These are phyloP conservation scores for Proteles cristata DNA, from an alignment of 2,113 vertebrate species.

Conservation along the genomic window DNA sequence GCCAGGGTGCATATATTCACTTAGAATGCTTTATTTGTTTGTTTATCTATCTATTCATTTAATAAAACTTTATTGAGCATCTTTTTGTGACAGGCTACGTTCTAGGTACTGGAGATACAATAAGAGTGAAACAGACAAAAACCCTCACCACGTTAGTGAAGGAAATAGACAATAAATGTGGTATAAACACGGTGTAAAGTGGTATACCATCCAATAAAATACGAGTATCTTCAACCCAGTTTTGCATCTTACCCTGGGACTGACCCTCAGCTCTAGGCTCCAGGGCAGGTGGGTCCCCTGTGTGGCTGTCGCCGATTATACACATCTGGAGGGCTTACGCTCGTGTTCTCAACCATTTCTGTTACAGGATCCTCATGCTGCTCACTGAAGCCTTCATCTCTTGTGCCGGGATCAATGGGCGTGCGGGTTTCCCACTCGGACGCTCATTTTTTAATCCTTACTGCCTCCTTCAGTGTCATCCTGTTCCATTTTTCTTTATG, in stretches of 20 bases:
- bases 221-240: not conserved
- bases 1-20: not conserved
- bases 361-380: conserved; percentile 82
- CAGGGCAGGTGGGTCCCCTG: conserved; percentile 72
- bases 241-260: not conserved
- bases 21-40: fast-evolving
- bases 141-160: not conserved
- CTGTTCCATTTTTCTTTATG: conserved; percentile 88
- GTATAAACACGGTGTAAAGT: fast-evolving
- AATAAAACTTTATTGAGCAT: not conserved
- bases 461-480: conserved; percentile 85
- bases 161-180: not conserved
- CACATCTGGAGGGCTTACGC: conserved; percentile 77
- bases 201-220: fast-evolving
- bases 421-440: conserved; percentile 81
- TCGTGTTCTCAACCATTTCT: conserved; percentile 83
- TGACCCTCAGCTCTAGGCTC: conserved; percentile 73
- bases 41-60: not conserved
- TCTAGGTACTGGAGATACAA: no score
- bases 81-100: not conserved
- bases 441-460: conserved; percentile 87
- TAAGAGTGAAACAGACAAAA: not conserved
- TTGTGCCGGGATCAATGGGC: conserved; percentile 84
- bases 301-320: conserved; percentile 81
- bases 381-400: conserved; percentile 86